A percentile compares a stretch with the other conserved stretches of the same genome.
Evolutionary conservation across 1,140 invertebrate species (phyloP).

Genomic region (Holcopasites calliopsidis): DNA sequence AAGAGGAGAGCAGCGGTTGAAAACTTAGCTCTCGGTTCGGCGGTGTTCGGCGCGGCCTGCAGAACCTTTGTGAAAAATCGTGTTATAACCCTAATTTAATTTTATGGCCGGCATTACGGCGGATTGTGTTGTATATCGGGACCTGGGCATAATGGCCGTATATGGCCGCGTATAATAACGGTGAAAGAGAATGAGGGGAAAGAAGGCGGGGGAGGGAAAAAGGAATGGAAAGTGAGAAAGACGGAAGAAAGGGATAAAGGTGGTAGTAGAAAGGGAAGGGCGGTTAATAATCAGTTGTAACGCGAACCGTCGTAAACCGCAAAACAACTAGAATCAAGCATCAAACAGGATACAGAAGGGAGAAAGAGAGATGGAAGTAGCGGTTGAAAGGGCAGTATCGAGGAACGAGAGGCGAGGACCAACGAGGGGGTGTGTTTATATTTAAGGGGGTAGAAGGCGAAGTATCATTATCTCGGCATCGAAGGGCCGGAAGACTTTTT

Average conservation of each 20-base stretch:
- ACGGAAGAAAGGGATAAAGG: constrained; percentile 34
- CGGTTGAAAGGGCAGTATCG: not conserved
- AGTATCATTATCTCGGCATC: constrained; percentile 69
- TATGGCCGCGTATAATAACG: constrained; percentile 77
- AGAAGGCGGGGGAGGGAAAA: not conserved
- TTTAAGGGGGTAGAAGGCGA: constrained; percentile 62
- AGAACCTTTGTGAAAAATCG: constrained; percentile 79
- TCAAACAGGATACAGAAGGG: constrained; percentile 35
- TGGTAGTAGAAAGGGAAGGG: constrained; percentile 44
- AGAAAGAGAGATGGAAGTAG: constrained; percentile 26
- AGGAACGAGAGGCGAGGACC: constrained; percentile 16
- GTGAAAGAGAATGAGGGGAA: constrained; percentile 57
- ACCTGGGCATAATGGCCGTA: constrained; percentile 74
- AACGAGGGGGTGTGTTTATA: constrained; percentile 67
- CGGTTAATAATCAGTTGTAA: constrained; percentile 80
- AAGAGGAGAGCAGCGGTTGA: constrained; percentile 58
- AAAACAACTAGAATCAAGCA: constrained; percentile 75
- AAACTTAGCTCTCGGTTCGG: constrained; percentile 46
- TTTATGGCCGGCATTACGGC: constrained; percentile 78
- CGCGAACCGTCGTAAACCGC: constrained; percentile 78
- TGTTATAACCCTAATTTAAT: constrained; percentile 81
- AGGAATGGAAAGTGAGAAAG: constrained; percentile 34
- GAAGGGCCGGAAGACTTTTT: constrained; percentile 32
- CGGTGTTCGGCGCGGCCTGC: constrained; percentile 40
- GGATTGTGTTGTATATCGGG: constrained; percentile 74